A percentile compares a stretch with the other conserved stretches of the same genome.
Evolutionary conservation across 2,888 invertebrate species (phyloP).

Genomic region (Drosophila mettleri): DNA sequence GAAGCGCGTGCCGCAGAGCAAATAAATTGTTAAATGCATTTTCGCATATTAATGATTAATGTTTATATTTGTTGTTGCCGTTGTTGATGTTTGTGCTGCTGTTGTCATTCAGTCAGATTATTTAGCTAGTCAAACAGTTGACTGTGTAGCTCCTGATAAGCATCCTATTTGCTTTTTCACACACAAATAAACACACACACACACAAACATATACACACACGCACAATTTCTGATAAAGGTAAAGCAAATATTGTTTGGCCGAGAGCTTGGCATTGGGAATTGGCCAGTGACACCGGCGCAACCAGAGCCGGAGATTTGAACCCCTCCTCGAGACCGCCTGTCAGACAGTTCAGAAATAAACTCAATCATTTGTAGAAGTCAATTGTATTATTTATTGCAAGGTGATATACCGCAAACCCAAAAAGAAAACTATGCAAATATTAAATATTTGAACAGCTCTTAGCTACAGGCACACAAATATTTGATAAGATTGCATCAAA

Average conservation of each 20-base stretch:
- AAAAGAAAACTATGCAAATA: constrained; percentile 31
- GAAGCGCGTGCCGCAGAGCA: constrained; percentile 8
- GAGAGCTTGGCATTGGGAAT: constrained; percentile 34
- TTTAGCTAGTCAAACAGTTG: constrained; percentile 28
- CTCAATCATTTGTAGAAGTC: constrained; percentile 37
- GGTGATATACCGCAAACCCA: constrained; percentile 25
- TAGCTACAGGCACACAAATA: constrained; percentile 5
- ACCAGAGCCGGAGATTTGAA: not conserved
- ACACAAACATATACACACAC: not conserved
- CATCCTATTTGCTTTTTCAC: constrained; percentile 36
- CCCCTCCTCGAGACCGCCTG: not conserved
- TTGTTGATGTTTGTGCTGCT: constrained; percentile 14
- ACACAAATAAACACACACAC: not conserved
- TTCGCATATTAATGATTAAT: constrained; percentile 37
- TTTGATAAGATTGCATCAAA: constrained; percentile 17
- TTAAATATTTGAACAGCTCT: constrained; percentile 46
- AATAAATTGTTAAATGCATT: constrained; percentile 35
- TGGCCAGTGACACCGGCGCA: constrained; percentile 31
- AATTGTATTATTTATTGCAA: constrained; percentile 35
- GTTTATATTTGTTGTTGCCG: constrained; percentile 10
- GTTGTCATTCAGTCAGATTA: constrained; percentile 23
- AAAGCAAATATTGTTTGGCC: constrained; percentile 35
- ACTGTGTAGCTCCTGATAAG: constrained; percentile 25
- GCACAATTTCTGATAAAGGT: constrained; percentile 25
- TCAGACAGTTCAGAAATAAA: constrained; percentile 22